Evolutionary conservation across 2,797 vertebrate genomes (phyloP), one percentile per base, ranked within the genome.

Genomic region (Microcaecilia unicolor): DNA sequence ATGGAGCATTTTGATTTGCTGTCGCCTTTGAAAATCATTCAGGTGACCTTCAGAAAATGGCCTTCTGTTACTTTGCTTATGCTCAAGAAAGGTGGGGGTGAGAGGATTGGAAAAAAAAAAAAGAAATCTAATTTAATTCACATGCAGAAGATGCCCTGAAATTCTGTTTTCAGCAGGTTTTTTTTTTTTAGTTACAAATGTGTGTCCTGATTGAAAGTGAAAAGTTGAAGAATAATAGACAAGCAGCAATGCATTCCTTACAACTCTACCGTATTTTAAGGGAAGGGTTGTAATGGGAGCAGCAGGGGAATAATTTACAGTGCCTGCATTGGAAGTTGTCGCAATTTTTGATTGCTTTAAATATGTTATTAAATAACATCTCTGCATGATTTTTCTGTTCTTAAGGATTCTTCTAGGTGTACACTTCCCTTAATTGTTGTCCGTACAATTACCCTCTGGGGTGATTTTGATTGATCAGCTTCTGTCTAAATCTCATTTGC

Each of bases 1-100:
- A 70, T 86, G 83, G 88, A 94, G 89, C 88, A 72, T 85, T 92
- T 85, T 85, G 88, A 89, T 90, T 92, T 83, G 86, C 88, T 88
- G 89, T 81, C 70, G 84, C 80, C 89, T 93, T 95, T 92, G 89
- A 93, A n/a, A 92, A 94, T 77, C 77, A 74, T 83, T 80, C 74
- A 55, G 77, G 81, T 57, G 88, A 89, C 90, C 92, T 95, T 94
- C 90, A 89, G 78, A 65, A 72, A 72, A 63, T 59, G 64, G 75
- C 68, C 72, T 70, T 81, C 76, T 65, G 58, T 66, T 69, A 10
- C 48, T 32, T 58, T 55, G 13, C 62, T 58, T 56, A 6, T 32
- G 39, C 64, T 29, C 60, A 61, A 57, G 53, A 50, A 58, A 30
- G 43, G 32, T 35, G 29, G 15, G 54, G 57, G 60, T 70, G n/a